Percentiles rank a stretch among this genome's conserved stretches.
These are phyloP conservation scores for Eupsilia transversa DNA, from an alignment of 2,888 invertebrate species.

Conservation along the genomic window DNA sequence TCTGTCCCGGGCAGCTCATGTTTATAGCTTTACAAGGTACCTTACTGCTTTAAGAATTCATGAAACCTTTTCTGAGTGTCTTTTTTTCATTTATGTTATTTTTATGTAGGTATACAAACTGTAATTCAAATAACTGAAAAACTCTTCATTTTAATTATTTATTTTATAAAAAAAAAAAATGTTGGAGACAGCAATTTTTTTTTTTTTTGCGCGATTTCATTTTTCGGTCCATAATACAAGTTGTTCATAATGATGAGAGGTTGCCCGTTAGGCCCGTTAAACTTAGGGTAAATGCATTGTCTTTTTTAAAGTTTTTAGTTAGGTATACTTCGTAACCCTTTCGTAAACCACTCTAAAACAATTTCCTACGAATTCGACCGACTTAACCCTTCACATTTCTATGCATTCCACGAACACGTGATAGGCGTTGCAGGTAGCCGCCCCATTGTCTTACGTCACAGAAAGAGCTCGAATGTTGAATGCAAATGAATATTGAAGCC, in stretches of 20 bases:
- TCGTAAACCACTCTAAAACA: background rate
- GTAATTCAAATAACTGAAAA: too few relatives aligned
- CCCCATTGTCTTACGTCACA: conserved; percentile 75
- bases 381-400: conserved; percentile 5
- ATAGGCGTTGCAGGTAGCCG: conserved; percentile 57
- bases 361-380: background rate
- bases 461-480: conserved; percentile 77
- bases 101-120: too few relatives aligned
- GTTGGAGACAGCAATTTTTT: too few relatives aligned
- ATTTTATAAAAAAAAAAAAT: too few relatives aligned
- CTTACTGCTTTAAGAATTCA: conserved; percentile 32
- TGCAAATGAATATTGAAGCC: conserved; percentile 81
- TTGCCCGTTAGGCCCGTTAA: too few relatives aligned
- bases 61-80: conserved; percentile 1
- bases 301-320: too few relatives aligned
- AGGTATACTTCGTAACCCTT: background rate
- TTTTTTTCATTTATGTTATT: background rate
- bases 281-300: background rate
- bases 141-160: too few relatives aligned
- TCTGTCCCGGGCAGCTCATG: conserved; percentile 8
- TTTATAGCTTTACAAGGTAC: conserved; percentile 9
- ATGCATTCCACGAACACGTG: conserved; percentile 29
- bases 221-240: background rate
- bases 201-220: background rate
- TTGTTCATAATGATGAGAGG: background rate